These are phyloP conservation scores for Austrofundulus limnaeus DNA, from an alignment of 2,113 vertebrate species.

Conservation along the genomic window DNA sequence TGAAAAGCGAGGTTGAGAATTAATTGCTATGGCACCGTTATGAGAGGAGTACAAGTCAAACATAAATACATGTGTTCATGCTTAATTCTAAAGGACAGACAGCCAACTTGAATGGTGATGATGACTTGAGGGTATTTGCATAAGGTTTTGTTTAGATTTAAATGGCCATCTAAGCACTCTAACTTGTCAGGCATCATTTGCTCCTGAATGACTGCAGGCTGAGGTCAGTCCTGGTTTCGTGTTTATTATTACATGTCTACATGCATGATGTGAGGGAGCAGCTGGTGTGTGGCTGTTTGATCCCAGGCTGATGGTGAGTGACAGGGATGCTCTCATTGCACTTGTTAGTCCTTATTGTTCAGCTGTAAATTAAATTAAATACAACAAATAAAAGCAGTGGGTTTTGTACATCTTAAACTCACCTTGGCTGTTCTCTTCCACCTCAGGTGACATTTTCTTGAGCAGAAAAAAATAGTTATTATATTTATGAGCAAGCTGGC, in stretches of 20 bases:
- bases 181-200: background rate
- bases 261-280: constrained; percentile 4
- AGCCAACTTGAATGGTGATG: background rate
- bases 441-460: constrained; percentile 75
- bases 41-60: background rate
- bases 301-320: background rate
- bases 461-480: constrained; percentile 17
- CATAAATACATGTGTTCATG: background rate
- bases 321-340: constrained; percentile 5
- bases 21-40: background rate
- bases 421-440: constrained; percentile 76
- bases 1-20: background rate
- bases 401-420: constrained; percentile 50
- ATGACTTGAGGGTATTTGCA: background rate
- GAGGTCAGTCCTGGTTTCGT: background rate
- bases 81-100: background rate
- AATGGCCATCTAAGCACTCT: background rate
- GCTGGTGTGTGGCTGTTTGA: background rate
- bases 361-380: background rate
- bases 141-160: background rate
- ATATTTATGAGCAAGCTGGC: constrained; percentile 19
- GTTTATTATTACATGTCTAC: constrained; percentile 4
- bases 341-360: constrained; percentile 1
- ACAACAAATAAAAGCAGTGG: background rate
- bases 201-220: background rate